phyloP scores from a whole-genome alignment of 2,888 invertebrate species.

The Hirudinaria manillensis region DNA sequence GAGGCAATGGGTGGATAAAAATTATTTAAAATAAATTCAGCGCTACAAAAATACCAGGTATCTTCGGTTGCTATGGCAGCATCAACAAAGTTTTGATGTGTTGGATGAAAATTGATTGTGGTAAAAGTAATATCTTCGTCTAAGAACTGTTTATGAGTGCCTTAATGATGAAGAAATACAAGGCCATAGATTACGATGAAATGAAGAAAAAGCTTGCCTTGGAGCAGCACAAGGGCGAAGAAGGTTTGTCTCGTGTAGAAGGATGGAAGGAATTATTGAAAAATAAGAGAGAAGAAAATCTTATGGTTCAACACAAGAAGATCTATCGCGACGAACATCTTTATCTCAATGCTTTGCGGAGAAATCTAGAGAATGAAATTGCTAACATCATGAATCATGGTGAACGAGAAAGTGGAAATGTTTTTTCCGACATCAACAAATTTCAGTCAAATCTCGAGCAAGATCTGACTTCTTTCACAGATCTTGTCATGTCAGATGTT shows the following conservation, averaged over 20 bases:
- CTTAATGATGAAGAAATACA: slow-evolving; percentile 12
- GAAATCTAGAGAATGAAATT: slow-evolving; percentile 42
- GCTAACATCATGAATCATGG: slow-evolving; percentile 10
- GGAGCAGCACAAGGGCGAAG: not conserved
- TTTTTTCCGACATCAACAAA: slow-evolving; percentile 47
- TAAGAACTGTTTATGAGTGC: not conserved
- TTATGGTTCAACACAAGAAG: slow-evolving; percentile 49
- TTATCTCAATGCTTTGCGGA: slow-evolving; percentile 44
- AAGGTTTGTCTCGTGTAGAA: slow-evolving; percentile 40
- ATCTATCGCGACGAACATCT: slow-evolving; percentile 51
- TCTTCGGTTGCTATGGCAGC: not conserved
- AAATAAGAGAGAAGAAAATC: slow-evolving; percentile 48
- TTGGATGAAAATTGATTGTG: too few relatives aligned
- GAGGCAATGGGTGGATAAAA: not conserved
- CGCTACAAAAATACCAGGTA: not conserved
- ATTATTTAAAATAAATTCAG: not conserved
- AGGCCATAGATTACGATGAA: slow-evolving; percentile 19
- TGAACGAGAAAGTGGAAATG: slow-evolving; percentile 36
- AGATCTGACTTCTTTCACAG: slow-evolving; percentile 41
- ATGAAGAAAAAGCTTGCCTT: slow-evolving; percentile 6
- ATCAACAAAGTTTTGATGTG: not conserved
- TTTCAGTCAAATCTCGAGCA: slow-evolving; percentile 42
- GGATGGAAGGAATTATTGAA: slow-evolving; percentile 48
- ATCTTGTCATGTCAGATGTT: not conserved
- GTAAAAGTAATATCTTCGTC: not conserved